phyloP scores from a whole-genome alignment of 2,888 invertebrate species.

The Oscheius sp. region DNA sequence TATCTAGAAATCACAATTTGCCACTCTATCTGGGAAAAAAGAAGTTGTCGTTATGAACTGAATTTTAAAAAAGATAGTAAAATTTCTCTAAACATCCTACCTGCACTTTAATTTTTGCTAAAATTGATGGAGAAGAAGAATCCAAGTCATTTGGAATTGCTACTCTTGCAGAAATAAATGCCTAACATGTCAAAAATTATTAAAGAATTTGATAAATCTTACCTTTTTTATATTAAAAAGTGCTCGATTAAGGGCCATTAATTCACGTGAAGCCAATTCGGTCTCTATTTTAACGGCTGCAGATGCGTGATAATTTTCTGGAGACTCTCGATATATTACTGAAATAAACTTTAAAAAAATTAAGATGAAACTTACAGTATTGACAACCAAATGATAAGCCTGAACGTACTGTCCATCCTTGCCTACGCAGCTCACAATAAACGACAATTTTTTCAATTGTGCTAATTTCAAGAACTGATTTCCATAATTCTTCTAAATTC shows the following conservation, averaged over 20 bases:
- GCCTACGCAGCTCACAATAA: constrained; percentile 37
- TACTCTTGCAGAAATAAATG: too few species aligned
- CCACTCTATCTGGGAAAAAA: too few species aligned
- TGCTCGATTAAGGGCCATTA: constrained; percentile 19
- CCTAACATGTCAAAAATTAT: too few species aligned
- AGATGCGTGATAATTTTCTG: constrained; percentile 25
- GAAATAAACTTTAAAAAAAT: neutral
- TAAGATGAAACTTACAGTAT: constrained; percentile 38
- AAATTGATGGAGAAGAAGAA: too few species aligned
- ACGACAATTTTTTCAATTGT: constrained; percentile 22
- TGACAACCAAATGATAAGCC: constrained; percentile 51
- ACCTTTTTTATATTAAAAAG: constrained; percentile 28
- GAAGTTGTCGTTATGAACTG: too few species aligned
- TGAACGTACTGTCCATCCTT: constrained; percentile 48
- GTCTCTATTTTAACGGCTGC: constrained; percentile 16
- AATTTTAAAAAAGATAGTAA: too few species aligned
- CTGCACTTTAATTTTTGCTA: too few species aligned
- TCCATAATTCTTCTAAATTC: constrained; percentile 26
- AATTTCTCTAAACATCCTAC: too few species aligned
- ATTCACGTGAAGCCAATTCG: neutral
- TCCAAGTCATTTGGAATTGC: too few species aligned
- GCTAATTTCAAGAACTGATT: neutral
- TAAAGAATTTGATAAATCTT: too few species aligned
- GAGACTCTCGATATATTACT: constrained; percentile 30
- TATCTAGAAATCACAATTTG: too few species aligned